These are phyloP conservation scores for Siniperca undulata DNA, from an alignment of 2,797 vertebrate genomes.

Conservation along the genomic window DNA sequence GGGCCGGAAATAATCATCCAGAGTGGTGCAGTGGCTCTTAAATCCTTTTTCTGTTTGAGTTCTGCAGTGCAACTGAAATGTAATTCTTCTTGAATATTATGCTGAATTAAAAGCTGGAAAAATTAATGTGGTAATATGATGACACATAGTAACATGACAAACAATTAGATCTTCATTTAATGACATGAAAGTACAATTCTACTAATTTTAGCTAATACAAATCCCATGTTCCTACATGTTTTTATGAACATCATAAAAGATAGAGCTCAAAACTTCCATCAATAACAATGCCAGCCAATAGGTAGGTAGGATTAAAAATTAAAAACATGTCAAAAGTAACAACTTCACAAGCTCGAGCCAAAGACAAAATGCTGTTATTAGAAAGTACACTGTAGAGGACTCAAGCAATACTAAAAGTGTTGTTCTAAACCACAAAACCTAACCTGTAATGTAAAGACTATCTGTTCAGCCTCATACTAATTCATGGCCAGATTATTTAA, in stretches of 20 bases:
- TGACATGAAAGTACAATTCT: conserved; percentile 6
- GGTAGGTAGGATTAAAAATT: background rate
- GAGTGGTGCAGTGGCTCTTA: conserved; percentile 24
- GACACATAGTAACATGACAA: background rate
- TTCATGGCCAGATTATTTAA: conserved; percentile 22
- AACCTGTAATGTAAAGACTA: background rate
- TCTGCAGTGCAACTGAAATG: conserved; percentile 1
- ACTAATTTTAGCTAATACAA: conserved; percentile 14
- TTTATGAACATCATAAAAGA: background rate
- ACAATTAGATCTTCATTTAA: conserved; percentile 16
- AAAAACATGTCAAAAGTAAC: background rate
- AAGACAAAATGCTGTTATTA: background rate
- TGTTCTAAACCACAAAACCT: background rate
- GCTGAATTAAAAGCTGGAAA: conserved; percentile 24
- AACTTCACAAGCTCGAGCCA: background rate
- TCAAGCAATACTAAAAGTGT: background rate
- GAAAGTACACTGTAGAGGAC: background rate
- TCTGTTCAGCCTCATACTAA: background rate
- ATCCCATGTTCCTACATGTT: conserved; percentile 10
- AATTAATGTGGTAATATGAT: background rate
- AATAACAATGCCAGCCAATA: background rate
- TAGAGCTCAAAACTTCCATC: background rate
- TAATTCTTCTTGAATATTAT: background rate
- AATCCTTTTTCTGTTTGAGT: conserved; percentile 22
- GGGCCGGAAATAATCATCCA: conserved; percentile 39